Evolutionary conservation across 2,888 invertebrate genomes (phyloP).

Genomic region (Pammene aurita): DNA sequence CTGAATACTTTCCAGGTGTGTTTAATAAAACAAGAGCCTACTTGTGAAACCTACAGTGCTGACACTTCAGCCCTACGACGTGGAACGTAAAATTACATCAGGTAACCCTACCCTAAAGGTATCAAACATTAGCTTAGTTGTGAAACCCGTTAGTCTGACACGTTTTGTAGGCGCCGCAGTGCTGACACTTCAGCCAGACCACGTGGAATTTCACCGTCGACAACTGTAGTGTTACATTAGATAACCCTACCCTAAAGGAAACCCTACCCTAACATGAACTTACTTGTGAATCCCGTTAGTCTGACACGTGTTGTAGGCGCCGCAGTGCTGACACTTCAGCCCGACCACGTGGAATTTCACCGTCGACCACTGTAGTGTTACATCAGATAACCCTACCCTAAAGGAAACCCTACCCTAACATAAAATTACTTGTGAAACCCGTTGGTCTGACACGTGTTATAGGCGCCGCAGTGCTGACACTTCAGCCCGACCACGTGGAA

Average conservation of each 20-base stretch:
- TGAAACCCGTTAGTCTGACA: conserved; percentile 89
- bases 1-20: too few species aligned
- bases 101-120: neutral
- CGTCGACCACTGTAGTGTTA: conserved; percentile 86
- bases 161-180: conserved; percentile 96
- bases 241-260: too few species aligned
- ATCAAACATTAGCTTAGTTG: conserved; percentile 60
- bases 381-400: too few species aligned
- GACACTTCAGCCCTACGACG: too few species aligned
- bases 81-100: too few species aligned
- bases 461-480: conserved; percentile 93
- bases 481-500: conserved; percentile 95
- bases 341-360: conserved; percentile 95
- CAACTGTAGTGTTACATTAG: conserved; percentile 80
- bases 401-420: neutral
- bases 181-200: conserved; percentile 92
- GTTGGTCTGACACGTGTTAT: conserved; percentile 93
- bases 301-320: conserved; percentile 95
- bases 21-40: too few species aligned
- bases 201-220: conserved; percentile 93
- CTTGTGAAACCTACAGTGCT: too few species aligned
- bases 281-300: conserved; percentile 86
- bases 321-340: conserved; percentile 92
- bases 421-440: conserved; percentile 82
- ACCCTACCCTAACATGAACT: conserved; percentile 45